Conservation (phyloP, 2,888 invertebrate species). For the Limenitis camilla region DNA sequence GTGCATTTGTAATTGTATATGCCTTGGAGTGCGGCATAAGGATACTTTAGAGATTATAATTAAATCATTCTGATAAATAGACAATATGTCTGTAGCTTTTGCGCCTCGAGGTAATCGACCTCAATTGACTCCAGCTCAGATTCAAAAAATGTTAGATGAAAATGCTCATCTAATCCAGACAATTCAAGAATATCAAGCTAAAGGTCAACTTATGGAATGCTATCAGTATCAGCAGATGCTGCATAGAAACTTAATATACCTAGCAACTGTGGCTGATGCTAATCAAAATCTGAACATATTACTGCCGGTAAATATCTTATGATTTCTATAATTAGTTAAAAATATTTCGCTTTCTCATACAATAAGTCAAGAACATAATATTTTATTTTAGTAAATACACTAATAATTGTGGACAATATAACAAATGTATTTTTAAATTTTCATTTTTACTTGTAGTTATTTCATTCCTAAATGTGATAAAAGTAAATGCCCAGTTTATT, state of each 20-base stretch:
- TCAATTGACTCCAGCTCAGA: slow-evolving; percentile 87
- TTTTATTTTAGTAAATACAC: too few relatives aligned
- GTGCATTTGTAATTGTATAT: too few relatives aligned
- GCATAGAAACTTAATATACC: slow-evolving; percentile 95
- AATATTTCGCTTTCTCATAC: too few relatives aligned
- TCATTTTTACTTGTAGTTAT: too few relatives aligned
- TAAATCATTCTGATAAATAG: not conserved
- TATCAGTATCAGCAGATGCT: slow-evolving; percentile 95
- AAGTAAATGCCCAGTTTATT: too few relatives aligned
- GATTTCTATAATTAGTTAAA: too few relatives aligned
- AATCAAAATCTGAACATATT: slow-evolving; percentile 93
- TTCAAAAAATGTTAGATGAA: slow-evolving; percentile 97
- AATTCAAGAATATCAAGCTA: slow-evolving; percentile 96
- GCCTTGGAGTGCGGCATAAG: too few relatives aligned
- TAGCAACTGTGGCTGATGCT: slow-evolving; percentile 97
- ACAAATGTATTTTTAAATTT: too few relatives aligned
- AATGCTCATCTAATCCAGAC: slow-evolving; percentile 97
- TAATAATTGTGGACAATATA: too few relatives aligned
- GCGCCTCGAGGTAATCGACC: slow-evolving; percentile 82
- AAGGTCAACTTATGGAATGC: slow-evolving; percentile 94
- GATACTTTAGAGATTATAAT: too few relatives aligned
- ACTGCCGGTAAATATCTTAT: slow-evolving; percentile 80
- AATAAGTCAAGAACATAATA: too few relatives aligned
- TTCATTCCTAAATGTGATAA: too few relatives aligned
- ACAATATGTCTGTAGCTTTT: slow-evolving; percentile 81